Evolutionary conservation across 2,888 invertebrate species (phyloP).

Genomic region (Phalera bucephala): DNA sequence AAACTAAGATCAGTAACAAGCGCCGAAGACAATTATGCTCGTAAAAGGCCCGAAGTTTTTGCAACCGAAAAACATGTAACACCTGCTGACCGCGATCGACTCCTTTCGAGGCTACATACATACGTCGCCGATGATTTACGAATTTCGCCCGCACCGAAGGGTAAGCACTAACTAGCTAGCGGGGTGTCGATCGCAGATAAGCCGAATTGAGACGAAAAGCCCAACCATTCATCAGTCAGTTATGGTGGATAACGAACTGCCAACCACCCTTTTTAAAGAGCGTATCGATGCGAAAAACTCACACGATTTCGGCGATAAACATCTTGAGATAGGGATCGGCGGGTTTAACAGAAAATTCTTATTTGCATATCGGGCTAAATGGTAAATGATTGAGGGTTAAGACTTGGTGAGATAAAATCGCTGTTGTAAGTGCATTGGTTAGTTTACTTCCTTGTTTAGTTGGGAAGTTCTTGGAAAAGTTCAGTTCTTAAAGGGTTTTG

Average conservation of each 20-base stretch:
- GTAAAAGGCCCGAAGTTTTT: constrained; percentile 57
- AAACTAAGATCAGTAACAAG: not conserved
- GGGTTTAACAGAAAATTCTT: constrained; percentile 31
- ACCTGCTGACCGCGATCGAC: constrained; percentile 61
- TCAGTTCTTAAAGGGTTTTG: too few species aligned
- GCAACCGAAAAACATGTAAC: constrained; percentile 60
- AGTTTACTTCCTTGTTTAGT: too few species aligned
- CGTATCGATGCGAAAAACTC: constrained; percentile 63
- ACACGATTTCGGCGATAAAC: constrained; percentile 58
- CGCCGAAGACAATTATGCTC: constrained; percentile 53
- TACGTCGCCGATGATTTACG: constrained; percentile 71
- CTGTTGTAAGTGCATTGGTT: too few species aligned
- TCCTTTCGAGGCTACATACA: constrained; percentile 62
- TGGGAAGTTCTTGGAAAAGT: too few species aligned
- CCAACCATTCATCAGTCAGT: constrained; percentile 80
- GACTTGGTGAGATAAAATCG: constrained; percentile 12
- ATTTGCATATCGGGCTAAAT: constrained; percentile 43
- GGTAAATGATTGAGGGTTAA: constrained; percentile 9
- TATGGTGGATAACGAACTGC: constrained; percentile 70
- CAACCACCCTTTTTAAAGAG: constrained; percentile 59
- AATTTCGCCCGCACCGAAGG: constrained; percentile 49
- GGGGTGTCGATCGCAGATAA: constrained; percentile 74
- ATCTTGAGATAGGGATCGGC: constrained; percentile 44
- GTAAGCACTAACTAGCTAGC: constrained; percentile 71
- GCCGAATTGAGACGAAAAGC: constrained; percentile 77